Percentiles rank a stretch among this genome's conserved stretches.
phyloP scores from a whole-genome alignment of 2,113 vertebrate species.

The Dasyprocta punctata region DNA sequence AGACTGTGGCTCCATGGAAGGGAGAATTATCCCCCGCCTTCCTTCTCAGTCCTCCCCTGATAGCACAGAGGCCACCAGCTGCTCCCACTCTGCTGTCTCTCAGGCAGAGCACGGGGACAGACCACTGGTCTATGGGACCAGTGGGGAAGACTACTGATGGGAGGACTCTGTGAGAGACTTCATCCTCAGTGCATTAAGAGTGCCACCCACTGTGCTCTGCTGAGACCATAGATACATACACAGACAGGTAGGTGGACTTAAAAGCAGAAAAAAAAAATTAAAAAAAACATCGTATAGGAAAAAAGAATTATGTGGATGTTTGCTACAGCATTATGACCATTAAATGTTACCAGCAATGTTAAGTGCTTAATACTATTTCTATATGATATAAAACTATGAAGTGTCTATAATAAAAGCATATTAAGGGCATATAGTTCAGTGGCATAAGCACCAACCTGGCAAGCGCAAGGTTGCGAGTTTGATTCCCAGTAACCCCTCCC shows the following conservation, averaged over 20 bases:
- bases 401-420: not conserved
- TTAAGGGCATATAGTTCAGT: too few species aligned
- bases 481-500: too few species aligned
- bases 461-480: too few species aligned
- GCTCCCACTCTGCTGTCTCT: not conserved
- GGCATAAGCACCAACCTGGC: too few species aligned
- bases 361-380: not conserved
- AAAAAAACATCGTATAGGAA: not conserved
- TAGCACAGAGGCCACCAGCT: not conserved
- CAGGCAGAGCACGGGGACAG: not conserved
- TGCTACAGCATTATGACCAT: not conserved
- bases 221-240: too few species aligned
- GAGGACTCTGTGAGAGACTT: not conserved
- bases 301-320: not conserved
- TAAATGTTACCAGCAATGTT: not conserved
- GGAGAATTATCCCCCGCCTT: too few species aligned
- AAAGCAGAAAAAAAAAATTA: not conserved
- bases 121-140: not conserved
- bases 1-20: not conserved
- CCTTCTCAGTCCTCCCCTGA: not conserved
- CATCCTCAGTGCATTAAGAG: not conserved
- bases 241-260: not conserved
- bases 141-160: not conserved
- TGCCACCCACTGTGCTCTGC: not conserved
- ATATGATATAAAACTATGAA: not conserved